These are phyloP conservation scores for Allolobophora icterica DNA, from an alignment of 2,888 invertebrate genomes.

Conservation along the genomic window DNA sequence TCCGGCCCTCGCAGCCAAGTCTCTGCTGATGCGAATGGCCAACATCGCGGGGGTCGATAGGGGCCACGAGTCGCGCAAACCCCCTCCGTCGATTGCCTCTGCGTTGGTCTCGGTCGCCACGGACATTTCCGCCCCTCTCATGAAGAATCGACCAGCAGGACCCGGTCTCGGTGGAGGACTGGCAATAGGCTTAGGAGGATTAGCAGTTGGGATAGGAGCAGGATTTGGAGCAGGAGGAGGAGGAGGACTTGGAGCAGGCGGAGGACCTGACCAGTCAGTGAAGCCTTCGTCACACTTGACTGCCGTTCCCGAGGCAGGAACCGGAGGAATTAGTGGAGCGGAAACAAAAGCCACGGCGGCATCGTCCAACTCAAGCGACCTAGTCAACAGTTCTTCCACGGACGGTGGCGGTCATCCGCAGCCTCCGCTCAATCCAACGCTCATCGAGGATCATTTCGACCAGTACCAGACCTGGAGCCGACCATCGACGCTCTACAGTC, in stretches of 20 bases:
- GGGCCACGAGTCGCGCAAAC: neutral
- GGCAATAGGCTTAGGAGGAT: neutral
- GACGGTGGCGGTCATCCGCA: neutral
- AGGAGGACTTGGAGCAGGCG: neutral
- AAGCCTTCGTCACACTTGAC: neutral
- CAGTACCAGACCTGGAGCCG: constrained; percentile 56
- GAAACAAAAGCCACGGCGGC: neutral
- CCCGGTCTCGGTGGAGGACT: neutral
- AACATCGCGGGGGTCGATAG: constrained; percentile 8
- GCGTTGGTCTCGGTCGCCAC: constrained; percentile 19
- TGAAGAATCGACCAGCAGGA: neutral
- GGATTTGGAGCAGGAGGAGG: neutral
- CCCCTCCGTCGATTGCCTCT: constrained; percentile 24
- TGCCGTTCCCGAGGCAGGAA: neutral
- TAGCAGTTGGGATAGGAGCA: neutral
- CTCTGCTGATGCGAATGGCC: constrained; percentile 4
- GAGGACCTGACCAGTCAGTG: neutral
- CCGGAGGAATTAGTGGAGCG: neutral
- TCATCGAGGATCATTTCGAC: constrained; percentile 64
- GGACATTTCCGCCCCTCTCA: neutral
- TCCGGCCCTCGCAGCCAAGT: constrained; percentile 1
- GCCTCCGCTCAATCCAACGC: constrained; percentile 51
- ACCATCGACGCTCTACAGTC: neutral
- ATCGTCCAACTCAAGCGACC: neutral
- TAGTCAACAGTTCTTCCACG: neutral